Conservation (phyloP, 2,113 vertebrate species). For the Pipra filicauda region DNA sequence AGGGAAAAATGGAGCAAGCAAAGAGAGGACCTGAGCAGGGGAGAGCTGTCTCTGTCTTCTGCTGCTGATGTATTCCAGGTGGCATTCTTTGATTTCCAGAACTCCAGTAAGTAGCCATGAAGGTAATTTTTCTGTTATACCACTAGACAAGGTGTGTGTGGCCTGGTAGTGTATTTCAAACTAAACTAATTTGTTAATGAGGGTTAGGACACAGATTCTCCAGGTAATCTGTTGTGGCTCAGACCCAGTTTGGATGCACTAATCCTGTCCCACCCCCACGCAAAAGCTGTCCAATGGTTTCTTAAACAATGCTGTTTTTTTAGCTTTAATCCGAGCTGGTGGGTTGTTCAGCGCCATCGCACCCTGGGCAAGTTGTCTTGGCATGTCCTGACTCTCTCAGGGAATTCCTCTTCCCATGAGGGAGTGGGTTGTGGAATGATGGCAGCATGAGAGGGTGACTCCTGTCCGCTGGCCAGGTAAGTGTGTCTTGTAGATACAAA, state of each 20-base stretch:
- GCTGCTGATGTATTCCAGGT: neutral
- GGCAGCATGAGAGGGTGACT: neutral
- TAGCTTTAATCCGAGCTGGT: neutral
- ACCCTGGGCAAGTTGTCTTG: neutral
- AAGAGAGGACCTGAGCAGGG: neutral
- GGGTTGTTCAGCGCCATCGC: neutral
- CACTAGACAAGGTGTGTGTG: neutral
- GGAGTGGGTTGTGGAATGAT: neutral
- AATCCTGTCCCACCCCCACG: conserved; percentile 48
- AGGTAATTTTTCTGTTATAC: neutral
- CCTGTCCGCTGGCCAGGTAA: neutral
- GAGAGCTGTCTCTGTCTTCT: neutral
- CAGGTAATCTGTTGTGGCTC: conserved; percentile 30
- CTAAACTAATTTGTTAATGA: neutral
- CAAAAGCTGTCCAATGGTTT: conserved; percentile 11
- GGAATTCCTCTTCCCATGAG: neutral
- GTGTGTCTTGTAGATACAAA: neutral
- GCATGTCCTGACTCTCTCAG: neutral
- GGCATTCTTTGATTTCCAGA: neutral
- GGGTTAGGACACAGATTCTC: neutral
- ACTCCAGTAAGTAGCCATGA: fast-evolving
- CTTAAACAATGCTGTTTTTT: neutral
- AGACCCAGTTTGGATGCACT: conserved; percentile 21
- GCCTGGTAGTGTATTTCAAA: neutral
- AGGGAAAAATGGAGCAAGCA: neutral